These are phyloP conservation scores for Patella ulyssiponensis DNA, from an alignment of 2,888 invertebrate species.

Conservation along the genomic window DNA sequence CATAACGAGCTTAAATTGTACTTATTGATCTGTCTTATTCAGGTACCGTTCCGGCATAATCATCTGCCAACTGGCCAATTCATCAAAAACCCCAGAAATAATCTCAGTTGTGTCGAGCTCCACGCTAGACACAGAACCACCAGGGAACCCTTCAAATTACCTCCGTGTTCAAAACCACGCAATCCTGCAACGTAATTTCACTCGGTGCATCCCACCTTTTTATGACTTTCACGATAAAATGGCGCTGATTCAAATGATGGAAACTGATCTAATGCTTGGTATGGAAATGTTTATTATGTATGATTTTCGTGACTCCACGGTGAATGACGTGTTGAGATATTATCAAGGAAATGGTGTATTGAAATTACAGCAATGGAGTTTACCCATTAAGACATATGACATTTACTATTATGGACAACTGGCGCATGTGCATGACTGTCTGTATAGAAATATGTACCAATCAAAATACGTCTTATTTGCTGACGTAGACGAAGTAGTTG, in stretches of 20 bases:
- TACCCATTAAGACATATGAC: neutral
- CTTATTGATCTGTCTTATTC: neutral
- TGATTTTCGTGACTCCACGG: neutral
- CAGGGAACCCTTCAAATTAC: neutral
- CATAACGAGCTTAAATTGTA: no score
- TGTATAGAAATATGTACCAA: neutral
- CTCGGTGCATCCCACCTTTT: neutral
- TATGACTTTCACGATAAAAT: neutral
- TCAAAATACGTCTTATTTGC: neutral
- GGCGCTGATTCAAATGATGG: neutral
- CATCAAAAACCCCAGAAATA: neutral
- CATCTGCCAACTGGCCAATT: neutral
- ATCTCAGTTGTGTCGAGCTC: neutral
- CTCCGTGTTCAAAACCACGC: neutral
- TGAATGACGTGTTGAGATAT: neutral
- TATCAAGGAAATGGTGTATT: neutral
- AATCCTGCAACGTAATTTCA: neutral
- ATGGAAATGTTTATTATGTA: conserved; percentile 1
- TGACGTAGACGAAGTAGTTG: conserved; percentile 4
- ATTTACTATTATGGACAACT: conserved; percentile 9
- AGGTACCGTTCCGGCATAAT: neutral
- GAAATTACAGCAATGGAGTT: neutral
- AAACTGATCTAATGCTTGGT: neutral
- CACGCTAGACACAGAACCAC: neutral
- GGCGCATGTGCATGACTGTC: neutral